phyloP scores from a whole-genome alignment of 2,888 invertebrate genomes.

The Leptopterna dolabrata region DNA sequence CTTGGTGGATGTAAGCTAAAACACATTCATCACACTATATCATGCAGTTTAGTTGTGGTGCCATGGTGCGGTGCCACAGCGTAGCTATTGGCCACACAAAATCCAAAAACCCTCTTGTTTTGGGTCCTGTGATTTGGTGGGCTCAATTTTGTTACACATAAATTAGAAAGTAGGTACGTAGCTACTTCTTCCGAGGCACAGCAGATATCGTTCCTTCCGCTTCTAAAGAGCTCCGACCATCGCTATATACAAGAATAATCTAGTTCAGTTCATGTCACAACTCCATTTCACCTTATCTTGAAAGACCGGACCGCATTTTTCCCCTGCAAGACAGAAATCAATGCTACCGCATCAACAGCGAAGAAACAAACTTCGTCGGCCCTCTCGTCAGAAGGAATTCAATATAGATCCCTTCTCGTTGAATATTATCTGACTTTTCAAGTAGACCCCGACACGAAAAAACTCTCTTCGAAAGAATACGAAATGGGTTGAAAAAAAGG shows the following conservation, averaged over 20 bases:
- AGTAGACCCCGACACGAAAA: not conserved
- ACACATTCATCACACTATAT: too few relatives aligned
- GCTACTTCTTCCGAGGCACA: too few relatives aligned
- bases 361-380: not conserved
- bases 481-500: not conserved
- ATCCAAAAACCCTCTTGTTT: too few relatives aligned
- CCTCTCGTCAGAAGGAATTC: constrained; percentile 12
- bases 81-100: too few relatives aligned
- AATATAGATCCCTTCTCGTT: constrained; percentile 7
- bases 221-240: not conserved
- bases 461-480: not conserved
- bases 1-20: too few relatives aligned
- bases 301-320: constrained; percentile 6
- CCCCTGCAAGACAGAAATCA: constrained; percentile 14
- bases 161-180: too few relatives aligned
- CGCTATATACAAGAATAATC: not conserved
- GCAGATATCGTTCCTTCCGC: too few relatives aligned
- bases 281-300: not conserved
- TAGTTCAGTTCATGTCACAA: not conserved
- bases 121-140: too few relatives aligned
- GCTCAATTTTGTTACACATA: too few relatives aligned
- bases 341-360: constrained; percentile 6
- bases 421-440: constrained; percentile 34
- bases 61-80: too few relatives aligned
- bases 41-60: too few relatives aligned